phyloP scores from a whole-genome alignment of 2,797 vertebrate species.

The Anguilla megastoma region DNA sequence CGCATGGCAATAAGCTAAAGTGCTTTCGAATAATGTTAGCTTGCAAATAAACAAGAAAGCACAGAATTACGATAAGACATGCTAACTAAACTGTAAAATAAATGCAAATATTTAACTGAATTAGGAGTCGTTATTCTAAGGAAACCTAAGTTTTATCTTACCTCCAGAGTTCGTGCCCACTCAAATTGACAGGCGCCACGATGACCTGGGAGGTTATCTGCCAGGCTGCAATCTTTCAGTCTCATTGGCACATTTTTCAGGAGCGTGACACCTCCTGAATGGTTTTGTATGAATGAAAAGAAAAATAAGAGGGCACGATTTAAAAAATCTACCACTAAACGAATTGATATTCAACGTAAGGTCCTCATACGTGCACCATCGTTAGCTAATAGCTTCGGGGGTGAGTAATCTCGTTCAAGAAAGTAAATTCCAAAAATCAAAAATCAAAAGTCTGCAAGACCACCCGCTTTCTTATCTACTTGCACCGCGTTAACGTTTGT shows the following conservation, averaged over 20 bases:
- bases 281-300: neutral
- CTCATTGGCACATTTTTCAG: neutral
- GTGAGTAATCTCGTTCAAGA: neutral
- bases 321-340: neutral
- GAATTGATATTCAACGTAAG: neutral
- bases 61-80: neutral
- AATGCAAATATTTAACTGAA: neutral
- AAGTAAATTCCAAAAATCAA: neutral
- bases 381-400: neutral
- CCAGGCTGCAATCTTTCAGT: conserved; percentile 15
- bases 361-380: neutral
- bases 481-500: neutral
- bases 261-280: neutral
- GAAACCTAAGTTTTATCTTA: neutral
- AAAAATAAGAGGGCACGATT: neutral
- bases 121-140: neutral
- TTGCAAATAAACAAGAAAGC: neutral
- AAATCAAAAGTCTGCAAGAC: neutral
- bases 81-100: neutral
- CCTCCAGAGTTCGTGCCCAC: neutral
- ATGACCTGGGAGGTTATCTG: neutral
- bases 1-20: neutral
- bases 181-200: neutral
- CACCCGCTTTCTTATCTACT: neutral
- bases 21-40: neutral